These are phyloP conservation scores for Pogonophryne albipinna DNA, from an alignment of 2,797 vertebrate species.

Conservation along the genomic window DNA sequence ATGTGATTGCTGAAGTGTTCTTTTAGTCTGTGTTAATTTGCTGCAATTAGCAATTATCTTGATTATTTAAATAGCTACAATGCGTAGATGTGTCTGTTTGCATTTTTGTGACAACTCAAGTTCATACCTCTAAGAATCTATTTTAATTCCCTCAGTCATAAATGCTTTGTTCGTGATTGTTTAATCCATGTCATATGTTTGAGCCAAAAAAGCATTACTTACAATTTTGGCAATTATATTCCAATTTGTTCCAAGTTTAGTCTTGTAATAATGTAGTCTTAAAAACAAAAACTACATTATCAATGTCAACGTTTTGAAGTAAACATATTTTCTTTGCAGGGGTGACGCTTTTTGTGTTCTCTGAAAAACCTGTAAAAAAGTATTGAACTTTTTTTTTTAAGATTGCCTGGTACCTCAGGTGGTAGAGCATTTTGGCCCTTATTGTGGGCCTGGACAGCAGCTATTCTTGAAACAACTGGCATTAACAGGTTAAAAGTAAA, in stretches of 20 bases:
- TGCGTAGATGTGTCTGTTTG: neutral
- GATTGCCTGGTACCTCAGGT: neutral
- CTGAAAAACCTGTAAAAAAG: too few species aligned
- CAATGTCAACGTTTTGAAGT: too few species aligned
- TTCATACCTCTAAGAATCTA: neutral
- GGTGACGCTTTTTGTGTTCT: too few species aligned
- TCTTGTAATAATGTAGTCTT: too few species aligned
- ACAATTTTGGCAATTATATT: neutral
- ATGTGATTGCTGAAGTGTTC: neutral
- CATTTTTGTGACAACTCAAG: neutral
- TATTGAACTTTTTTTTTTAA: neutral
- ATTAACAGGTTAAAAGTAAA: neutral
- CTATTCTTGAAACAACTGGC: neutral
- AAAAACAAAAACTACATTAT: too few species aligned
- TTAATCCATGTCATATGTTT: neutral
- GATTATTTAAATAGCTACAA: neutral
- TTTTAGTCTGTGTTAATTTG: neutral
- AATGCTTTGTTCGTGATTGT: neutral
- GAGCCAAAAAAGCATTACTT: neutral
- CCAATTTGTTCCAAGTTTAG: neutral
- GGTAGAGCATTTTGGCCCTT: neutral
- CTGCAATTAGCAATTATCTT: neutral
- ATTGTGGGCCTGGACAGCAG: neutral
- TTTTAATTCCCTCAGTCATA: neutral
- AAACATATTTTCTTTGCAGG: too few species aligned